Percentiles rank a stretch among this genome's conserved stretches.
phyloP scores from a whole-genome alignment of 2,888 invertebrate species.

The Panopea generosa region DNA sequence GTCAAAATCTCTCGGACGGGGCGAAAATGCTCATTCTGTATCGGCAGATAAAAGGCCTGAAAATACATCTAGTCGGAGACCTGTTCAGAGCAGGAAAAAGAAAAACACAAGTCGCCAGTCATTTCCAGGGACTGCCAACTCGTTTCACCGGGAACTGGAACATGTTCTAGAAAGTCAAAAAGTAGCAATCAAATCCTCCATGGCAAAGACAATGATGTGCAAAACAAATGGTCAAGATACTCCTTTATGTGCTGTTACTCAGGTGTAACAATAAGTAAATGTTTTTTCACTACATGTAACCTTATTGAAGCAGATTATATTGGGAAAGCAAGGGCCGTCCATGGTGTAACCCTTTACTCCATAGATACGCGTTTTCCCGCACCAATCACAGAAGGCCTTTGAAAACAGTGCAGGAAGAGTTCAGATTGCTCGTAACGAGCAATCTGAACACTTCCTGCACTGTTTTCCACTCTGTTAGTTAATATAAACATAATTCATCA shows the following conservation, averaged over 20 bases:
- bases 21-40: conserved; percentile 18
- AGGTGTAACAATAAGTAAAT: conserved; percentile 1
- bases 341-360: no score
- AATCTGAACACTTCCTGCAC: no score
- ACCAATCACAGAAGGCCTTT: no score
- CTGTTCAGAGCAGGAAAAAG: conserved; percentile 29
- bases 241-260: conserved; percentile 1
- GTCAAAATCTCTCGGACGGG: conserved; percentile 51
- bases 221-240: neutral
- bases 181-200: conserved; percentile 2
- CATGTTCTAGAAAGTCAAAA: conserved; percentile 35
- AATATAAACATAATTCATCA: no score
- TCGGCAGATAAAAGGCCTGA: conserved; percentile 3
- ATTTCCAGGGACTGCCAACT: conserved; percentile 20
- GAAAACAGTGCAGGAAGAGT: no score
- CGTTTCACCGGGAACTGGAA: conserved; percentile 45
- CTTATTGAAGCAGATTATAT: no score
- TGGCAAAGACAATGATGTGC: neutral
- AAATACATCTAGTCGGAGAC: conserved; percentile 10
- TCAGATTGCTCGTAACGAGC: no score
- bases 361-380: no score
- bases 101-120: conserved; percentile 15
- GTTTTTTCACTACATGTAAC: no score
- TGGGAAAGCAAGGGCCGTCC: no score
- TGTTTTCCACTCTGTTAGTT: no score